These are phyloP conservation scores for Pedicia rivosa DNA, from an alignment of 2,888 invertebrate species.

Conservation along the genomic window DNA sequence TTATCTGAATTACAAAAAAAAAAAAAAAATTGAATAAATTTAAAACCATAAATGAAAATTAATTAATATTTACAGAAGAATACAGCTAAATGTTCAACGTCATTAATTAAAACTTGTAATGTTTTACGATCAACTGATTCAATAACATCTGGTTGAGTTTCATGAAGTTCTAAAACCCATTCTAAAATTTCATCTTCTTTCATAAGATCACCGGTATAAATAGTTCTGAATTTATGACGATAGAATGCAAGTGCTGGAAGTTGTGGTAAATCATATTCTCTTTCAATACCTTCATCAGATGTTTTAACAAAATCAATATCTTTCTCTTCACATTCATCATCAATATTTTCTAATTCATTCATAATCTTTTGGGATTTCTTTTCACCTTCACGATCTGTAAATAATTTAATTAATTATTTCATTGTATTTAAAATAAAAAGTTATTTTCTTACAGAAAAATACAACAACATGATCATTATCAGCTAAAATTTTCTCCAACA, in stretches of 20 bases:
- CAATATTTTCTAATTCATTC: conserved; percentile 79
- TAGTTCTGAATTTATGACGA: conserved; percentile 72
- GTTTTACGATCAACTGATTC: conserved; percentile 84
- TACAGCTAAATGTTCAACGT: conserved; percentile 82
- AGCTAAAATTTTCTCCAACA: conserved; percentile 77
- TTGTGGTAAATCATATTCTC: conserved; percentile 69
- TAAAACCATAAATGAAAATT: conserved; percentile 1
- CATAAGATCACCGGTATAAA: conserved; percentile 79
- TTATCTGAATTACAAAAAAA: conserved; percentile 40
- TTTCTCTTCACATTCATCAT: conserved; percentile 83
- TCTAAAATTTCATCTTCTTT: conserved; percentile 80
- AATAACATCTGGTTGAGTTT: conserved; percentile 74
- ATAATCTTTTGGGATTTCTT: conserved; percentile 79
- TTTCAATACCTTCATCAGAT: conserved; percentile 72
- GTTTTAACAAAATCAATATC: conserved; percentile 85
- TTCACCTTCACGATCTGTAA: conserved; percentile 71
- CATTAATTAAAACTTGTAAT: conserved; percentile 72
- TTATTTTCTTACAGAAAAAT: conserved; percentile 66
- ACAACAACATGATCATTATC: conserved; percentile 83
- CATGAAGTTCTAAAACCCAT: conserved; percentile 76
- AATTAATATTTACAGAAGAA: conserved; percentile 60
- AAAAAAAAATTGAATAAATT: conserved; percentile 6
- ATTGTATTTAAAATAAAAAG: conserved; percentile 6
- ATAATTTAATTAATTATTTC: not conserved
- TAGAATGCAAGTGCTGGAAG: conserved; percentile 77